A percentile compares a stretch with the other conserved stretches of the same genome.
Conservation (phyloP, 2,888 invertebrate species). For the Miltochrista miniata region DNA sequence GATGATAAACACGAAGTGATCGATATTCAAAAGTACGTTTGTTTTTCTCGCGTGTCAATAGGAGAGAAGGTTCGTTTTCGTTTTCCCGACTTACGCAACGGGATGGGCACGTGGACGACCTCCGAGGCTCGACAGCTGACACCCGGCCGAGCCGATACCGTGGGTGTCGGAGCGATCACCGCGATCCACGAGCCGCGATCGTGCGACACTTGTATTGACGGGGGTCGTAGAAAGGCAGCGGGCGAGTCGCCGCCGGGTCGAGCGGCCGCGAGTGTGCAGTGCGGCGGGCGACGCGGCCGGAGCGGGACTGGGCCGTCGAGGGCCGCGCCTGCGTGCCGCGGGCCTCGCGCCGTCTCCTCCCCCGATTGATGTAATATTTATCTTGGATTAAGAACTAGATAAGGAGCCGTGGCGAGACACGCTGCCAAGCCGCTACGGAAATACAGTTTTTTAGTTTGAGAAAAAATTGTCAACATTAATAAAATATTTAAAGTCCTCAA, state of each 20-base stretch:
- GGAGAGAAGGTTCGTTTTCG: conserved; percentile 66
- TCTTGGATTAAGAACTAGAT: conserved; percentile 81
- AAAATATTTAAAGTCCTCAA: too few relatives aligned
- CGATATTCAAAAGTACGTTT: conserved; percentile 64
- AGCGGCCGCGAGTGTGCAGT: conserved; percentile 65
- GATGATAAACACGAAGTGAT: conserved; percentile 69
- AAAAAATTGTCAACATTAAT: conserved; percentile 11
- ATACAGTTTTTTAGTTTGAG: conserved; percentile 12
- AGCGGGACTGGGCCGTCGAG: conserved; percentile 74
- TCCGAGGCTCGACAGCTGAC: conserved; percentile 34
- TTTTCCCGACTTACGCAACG: conserved; percentile 73
- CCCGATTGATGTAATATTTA: conserved; percentile 83
- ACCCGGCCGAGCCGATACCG: conserved; percentile 30
- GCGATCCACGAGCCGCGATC: too few relatives aligned
- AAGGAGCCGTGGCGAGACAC: conserved; percentile 59
- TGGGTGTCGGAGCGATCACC: conserved; percentile 26
- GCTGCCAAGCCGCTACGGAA: conserved; percentile 38
- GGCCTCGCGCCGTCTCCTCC: conserved; percentile 52
- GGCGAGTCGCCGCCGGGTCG: conserved; percentile 73
- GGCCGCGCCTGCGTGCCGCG: conserved; percentile 63
- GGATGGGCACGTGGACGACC: conserved; percentile 60
- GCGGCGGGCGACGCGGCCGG: conserved; percentile 75
- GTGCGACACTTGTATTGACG: conserved; percentile 41
- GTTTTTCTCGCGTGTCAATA: conserved; percentile 72
- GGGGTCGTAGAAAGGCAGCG: conserved; percentile 54